These are phyloP conservation scores for Dynastes maya DNA, from an alignment of 2,888 invertebrate species.

Conservation along the genomic window DNA sequence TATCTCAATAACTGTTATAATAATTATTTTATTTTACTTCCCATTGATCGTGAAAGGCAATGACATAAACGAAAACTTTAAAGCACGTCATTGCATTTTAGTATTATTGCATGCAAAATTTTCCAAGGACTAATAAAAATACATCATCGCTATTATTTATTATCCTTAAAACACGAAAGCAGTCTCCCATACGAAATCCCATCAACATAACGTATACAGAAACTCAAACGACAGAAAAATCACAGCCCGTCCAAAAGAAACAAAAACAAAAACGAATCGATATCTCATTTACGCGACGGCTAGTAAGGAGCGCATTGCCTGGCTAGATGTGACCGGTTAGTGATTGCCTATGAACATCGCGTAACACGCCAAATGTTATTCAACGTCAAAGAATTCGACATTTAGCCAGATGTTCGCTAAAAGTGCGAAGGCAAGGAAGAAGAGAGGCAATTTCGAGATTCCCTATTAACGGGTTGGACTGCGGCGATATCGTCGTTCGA, in stretches of 20 bases:
- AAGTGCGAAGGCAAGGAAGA: constrained; percentile 5
- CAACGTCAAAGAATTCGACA: constrained; percentile 44
- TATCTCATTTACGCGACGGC: not conserved
- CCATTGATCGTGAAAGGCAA: too few relatives aligned
- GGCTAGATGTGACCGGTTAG: too few relatives aligned
- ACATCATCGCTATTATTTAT: not conserved
- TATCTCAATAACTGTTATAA: too few relatives aligned
- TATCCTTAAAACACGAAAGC: not conserved
- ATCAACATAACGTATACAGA: not conserved
- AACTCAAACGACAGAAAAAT: not conserved
- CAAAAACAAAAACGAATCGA: not conserved
- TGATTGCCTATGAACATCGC: not conserved
- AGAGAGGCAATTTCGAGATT: constrained; percentile 30
- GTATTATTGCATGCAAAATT: too few relatives aligned
- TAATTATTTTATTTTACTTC: too few relatives aligned
- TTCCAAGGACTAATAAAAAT: too few relatives aligned
- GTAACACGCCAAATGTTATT: constrained; percentile 28
- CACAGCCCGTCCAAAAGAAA: not conserved
- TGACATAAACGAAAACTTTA: too few relatives aligned
- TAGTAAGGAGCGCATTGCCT: not conserved
- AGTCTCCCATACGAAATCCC: constrained; percentile 3
- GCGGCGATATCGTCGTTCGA: constrained; percentile 2
- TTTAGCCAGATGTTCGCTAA: constrained; percentile 38
- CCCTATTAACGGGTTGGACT: not conserved
- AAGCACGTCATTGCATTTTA: too few relatives aligned